Base-by-base conservation (phyloP, 1,140 invertebrate genomes). In the Helicoverpa zea region DNA sequence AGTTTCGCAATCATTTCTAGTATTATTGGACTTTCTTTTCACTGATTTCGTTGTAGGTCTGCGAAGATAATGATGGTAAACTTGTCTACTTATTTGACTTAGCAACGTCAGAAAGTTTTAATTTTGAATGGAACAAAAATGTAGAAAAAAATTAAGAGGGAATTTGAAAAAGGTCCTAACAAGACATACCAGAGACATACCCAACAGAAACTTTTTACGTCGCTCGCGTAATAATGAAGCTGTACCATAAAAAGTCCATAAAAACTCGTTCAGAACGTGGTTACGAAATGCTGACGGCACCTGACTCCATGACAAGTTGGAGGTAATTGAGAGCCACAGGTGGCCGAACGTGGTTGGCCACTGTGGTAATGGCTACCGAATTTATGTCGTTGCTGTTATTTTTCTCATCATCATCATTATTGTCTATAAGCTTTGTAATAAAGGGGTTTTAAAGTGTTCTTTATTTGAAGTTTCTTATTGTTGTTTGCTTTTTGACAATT, bases 11-110 rank as follows among this genome's bases (percentile, higher is more conserved):
- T 64, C 35, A 64, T 64, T 64, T 64, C 30, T 64, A 16, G 35
- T 64, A n/a, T 64, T 64, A 64, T 47, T 16, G 35, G 23, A 61
- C 63, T 64, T 64, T 64, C 63, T 64, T 30, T 35, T 64, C 35
- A 23, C 58, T 14, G 23, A 11, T 61, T 3, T 30, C 23, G 29
- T 61, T 61, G 58, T 30, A 30, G 23, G 58, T 30, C 29, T 30
- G 12, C 13, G 4, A 43, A 9, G 14, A 47, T 47, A 30, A 64
- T 64, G 10, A 64, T 64, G 5, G 14, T 3, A 47, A 7, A 5
- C 9, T 43, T 5, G 5, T 13, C n/a, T 35, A 12, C 2, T 30
- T 30, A 11, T 13, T 11, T 23, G 18, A 59, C 18, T 59, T 16
- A 18, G 5, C 18, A 5, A 4, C 13, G 2, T 2, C 14, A 29